Percentiles rank a stretch among this genome's conserved stretches.
These are phyloP conservation scores for Lottia gigantea DNA, from an alignment of 2,888 invertebrate species.

Conservation along the genomic window DNA sequence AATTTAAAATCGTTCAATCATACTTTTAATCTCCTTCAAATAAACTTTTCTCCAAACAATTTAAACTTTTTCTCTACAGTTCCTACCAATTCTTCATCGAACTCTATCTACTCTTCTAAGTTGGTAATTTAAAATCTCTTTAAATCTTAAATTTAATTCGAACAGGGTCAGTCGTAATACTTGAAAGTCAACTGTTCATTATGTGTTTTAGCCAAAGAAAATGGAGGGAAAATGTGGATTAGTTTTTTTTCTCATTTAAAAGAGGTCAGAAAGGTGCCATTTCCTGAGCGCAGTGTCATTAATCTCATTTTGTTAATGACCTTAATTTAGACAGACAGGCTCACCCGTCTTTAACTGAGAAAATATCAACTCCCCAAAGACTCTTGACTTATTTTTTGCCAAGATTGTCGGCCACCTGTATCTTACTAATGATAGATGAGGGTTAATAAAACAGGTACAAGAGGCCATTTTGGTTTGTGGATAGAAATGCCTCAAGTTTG, in stretches of 20 bases:
- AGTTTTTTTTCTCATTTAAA: slow-evolving; percentile 2
- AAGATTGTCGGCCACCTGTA: too few species aligned
- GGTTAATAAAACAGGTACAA: too few species aligned
- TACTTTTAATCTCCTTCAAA: slow-evolving; percentile 8
- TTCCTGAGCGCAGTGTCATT: background rate
- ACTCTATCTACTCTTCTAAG: too few species aligned
- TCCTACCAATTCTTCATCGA: too few species aligned
- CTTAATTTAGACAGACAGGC: slow-evolving; percentile 6
- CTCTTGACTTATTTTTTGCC: too few species aligned
- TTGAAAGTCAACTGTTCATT: background rate
- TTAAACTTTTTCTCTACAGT: too few species aligned
- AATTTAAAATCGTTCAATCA: slow-evolving; percentile 8
- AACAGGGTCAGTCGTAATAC: background rate
- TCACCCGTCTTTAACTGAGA: background rate
- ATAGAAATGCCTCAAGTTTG: too few species aligned
- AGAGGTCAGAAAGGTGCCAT: slow-evolving; percentile 3
- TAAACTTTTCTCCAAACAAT: background rate
- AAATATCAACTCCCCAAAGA: slow-evolving; percentile 2
- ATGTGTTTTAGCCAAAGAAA: background rate
- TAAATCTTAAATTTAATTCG: background rate
- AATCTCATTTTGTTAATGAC: slow-evolving; percentile 2
- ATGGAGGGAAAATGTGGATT: background rate
- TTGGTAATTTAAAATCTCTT: too few species aligned
- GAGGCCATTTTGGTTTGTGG: too few species aligned
- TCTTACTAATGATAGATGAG: too few species aligned